Conservation (phyloP, 2,888 invertebrate species). For the Kryphioiulus occultus region DNA sequence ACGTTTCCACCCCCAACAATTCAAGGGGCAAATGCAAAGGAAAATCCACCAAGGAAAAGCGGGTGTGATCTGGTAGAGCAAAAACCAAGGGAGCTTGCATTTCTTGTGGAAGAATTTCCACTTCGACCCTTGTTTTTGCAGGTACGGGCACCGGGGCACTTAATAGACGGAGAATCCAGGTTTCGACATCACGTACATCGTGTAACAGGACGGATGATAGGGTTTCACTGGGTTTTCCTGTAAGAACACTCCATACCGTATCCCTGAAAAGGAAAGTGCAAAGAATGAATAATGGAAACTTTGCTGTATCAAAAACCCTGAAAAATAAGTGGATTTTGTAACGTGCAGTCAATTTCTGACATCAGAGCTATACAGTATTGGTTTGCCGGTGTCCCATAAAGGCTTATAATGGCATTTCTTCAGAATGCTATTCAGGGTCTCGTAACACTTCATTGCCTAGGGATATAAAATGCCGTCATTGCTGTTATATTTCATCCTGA, state of each 20-base stretch:
- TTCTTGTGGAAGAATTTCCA: constrained; percentile 85
- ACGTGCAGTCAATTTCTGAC: too few species aligned
- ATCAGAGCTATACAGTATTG: too few species aligned
- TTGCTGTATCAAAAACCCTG: neutral
- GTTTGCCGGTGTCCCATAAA: too few species aligned
- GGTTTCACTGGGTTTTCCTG: constrained; percentile 72
- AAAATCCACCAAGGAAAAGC: constrained; percentile 96
- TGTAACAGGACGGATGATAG: constrained; percentile 86
- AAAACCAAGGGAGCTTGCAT: constrained; percentile 85
- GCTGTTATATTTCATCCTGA: too few species aligned
- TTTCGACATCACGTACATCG: constrained; percentile 97
- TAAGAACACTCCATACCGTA: constrained; percentile 94
- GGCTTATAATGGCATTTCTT: too few species aligned
- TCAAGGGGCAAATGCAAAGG: constrained; percentile 98
- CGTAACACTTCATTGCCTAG: too few species aligned
- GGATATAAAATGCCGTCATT: too few species aligned
- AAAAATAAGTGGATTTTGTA: too few species aligned
- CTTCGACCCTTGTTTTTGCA: constrained; percentile 85
- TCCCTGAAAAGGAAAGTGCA: constrained; percentile 70
- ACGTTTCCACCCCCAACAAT: constrained; percentile 95
- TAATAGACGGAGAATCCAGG: constrained; percentile 94
- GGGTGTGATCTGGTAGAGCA: constrained; percentile 95
- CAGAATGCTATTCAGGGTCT: too few species aligned
- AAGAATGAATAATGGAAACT: neutral
- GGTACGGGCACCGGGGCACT: constrained; percentile 99